Base-by-base conservation (phyloP, 2,113 vertebrate genomes). In the Morone saxatilis region DNA sequence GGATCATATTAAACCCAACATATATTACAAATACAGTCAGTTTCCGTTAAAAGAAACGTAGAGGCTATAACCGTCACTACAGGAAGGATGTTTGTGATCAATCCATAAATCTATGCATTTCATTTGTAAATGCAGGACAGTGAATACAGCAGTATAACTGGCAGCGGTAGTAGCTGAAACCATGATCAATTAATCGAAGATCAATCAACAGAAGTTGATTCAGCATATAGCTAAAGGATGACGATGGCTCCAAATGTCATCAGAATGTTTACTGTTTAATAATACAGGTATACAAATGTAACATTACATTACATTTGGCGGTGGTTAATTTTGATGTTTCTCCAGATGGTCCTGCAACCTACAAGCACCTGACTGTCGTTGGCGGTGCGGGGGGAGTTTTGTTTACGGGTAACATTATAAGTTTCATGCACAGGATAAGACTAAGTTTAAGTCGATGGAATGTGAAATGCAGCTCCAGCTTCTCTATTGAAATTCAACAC, bases 401-500 rank as follows among this genome's bases (percentile, higher is more conserved):
- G 31, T 31, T 31, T 31, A 31, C 31, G 31, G 31, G 31, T 31
- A 31, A 31, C 31, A 31, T 31, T 31, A 31, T 31, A 16, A 40
- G 22, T 53, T 22, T 68, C 16, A 57, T 11, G 19, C 25, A 20
- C 47, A 41, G 50, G 60, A 48, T 14, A 7, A 75, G 19, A 13
- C 1, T 63, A 10, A 0, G 14, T 20, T 60, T 20, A 25, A 19
- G 4, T 57, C 0, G 71, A 68, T 17, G 22, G 48, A 20, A 31
- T 6, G 61, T n/a, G 57, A 71, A 61, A 36, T 25, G 59, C 25
- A 80, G 56, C 67, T 43, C n/a, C 47, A 41, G 72, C 17, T 12
- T 59, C 47, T 79, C 47, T 16, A 71, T 71, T 71, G 25, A 89
- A 88, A 85, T 81, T 71, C 69, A 54, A 19, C 60, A 71, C 72